phyloP scores from a whole-genome alignment of 2,113 vertebrate species.

The Calyptommatus sinebrachiatus region DNA sequence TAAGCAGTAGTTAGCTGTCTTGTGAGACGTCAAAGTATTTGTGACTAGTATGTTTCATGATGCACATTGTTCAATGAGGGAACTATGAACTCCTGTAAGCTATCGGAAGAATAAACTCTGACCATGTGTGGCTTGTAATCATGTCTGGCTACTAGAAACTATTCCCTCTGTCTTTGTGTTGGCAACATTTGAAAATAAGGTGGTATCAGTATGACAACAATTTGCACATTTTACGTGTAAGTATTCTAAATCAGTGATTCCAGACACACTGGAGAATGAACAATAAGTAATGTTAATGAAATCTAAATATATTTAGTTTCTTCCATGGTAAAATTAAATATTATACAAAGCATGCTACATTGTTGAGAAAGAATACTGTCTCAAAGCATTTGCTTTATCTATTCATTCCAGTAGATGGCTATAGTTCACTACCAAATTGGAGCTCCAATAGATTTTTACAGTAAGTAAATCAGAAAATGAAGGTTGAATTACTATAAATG shows the following conservation, averaged over 20 bases:
- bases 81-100: conserved; percentile 25
- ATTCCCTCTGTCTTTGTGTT: conserved; percentile 18
- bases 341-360: conserved; percentile 56
- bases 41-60: conserved; percentile 24
- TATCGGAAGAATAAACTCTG: conserved; percentile 33
- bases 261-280: conserved; percentile 45
- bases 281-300: conserved; percentile 46
- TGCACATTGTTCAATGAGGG: conserved; percentile 23
- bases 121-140: conserved; percentile 36
- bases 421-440: conserved; percentile 78
- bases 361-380: conserved; percentile 59
- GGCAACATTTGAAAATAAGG: conserved; percentile 33
- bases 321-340: conserved; percentile 50
- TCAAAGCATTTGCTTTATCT: conserved; percentile 71
- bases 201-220: conserved; percentile 21
- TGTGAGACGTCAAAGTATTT: conserved; percentile 9
- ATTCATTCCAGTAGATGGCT: conserved; percentile 85
- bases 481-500: conserved; percentile 78
- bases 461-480: conserved; percentile 79
- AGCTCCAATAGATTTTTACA: conserved; percentile 71
- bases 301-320: conserved; percentile 56
- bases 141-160: conserved; percentile 31
- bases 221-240: conserved; percentile 23
- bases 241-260: conserved; percentile 17
- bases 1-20: not conserved